Conservation (phyloP, 2,888 invertebrate genomes). For the Leucoptera coffeella region DNA sequence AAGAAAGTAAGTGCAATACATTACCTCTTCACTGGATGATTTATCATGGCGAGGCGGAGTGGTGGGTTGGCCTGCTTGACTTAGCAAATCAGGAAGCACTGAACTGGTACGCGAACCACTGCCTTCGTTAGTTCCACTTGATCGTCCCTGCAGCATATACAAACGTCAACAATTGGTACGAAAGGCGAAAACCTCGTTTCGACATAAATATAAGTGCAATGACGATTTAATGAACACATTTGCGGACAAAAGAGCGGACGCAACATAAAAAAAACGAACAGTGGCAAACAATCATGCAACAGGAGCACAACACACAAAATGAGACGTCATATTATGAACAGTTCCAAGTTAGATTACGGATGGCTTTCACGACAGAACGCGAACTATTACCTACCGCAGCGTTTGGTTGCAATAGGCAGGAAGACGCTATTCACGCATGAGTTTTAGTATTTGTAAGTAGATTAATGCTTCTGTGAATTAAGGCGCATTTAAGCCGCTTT, state of each 20-base stretch:
- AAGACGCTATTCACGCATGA: constrained; percentile 42
- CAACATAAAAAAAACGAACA: constrained; percentile 36
- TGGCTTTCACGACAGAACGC: no score
- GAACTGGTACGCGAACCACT: constrained; percentile 80
- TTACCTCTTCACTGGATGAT: constrained; percentile 92
- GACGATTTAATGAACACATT: no score
- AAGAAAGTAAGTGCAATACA: not conserved
- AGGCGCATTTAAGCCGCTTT: no score
- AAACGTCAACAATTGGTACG: no score
- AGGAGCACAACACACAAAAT: constrained; percentile 36
- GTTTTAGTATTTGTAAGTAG: no score
- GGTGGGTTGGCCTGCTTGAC: constrained; percentile 78
- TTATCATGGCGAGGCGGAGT: constrained; percentile 88
- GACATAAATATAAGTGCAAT: no score
- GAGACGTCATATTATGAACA: constrained; percentile 17
- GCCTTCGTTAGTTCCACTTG: constrained; percentile 44
- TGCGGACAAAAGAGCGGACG: constrained; percentile 11
- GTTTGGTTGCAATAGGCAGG: constrained; percentile 33
- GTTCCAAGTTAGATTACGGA: no score
- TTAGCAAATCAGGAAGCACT: constrained; percentile 91
- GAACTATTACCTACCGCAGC: not conserved
- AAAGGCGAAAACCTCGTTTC: no score
- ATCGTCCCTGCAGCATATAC: no score
- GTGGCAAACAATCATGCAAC: constrained; percentile 41
- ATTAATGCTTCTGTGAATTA: no score